A percentile compares a stretch with the other conserved stretches of the same genome.
phyloP scores from a whole-genome alignment of 2,888 invertebrate genomes.

The Rhingia campestris region DNA sequence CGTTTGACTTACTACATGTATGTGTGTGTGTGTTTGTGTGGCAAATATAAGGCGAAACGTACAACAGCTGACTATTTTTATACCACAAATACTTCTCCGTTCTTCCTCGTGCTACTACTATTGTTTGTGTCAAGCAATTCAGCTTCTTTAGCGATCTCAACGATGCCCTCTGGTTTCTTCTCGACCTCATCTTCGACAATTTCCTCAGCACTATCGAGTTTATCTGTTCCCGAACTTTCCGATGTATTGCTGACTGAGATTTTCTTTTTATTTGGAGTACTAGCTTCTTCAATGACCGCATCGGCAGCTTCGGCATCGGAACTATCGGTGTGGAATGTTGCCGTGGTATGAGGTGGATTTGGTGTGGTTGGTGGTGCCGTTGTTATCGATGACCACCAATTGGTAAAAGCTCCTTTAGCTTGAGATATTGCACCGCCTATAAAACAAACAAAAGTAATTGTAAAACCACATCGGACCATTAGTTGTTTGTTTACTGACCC shows the following conservation, averaged over 20 bases:
- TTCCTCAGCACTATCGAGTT: constrained; percentile 77
- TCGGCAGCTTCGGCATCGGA: constrained; percentile 56
- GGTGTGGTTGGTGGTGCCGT: constrained; percentile 82
- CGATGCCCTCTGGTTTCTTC: constrained; percentile 78
- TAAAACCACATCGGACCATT: background rate
- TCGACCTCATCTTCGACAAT: constrained; percentile 51
- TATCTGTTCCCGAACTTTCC: constrained; percentile 72
- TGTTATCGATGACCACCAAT: constrained; percentile 91
- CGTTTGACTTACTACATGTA: constrained; percentile 47
- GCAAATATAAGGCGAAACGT: constrained; percentile 63
- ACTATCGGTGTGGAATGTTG: constrained; percentile 52
- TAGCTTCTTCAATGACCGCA: constrained; percentile 34
- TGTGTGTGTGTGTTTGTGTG: constrained; percentile 5
- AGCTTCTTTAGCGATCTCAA: constrained; percentile 82
- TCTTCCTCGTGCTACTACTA: constrained; percentile 51
- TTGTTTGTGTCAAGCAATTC: constrained; percentile 78
- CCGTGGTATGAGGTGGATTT: constrained; percentile 29
- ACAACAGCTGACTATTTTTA: constrained; percentile 71
- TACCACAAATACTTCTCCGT: constrained; percentile 77
- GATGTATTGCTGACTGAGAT: constrained; percentile 30
- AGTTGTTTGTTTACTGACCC: constrained; percentile 80
- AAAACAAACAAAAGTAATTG: constrained; percentile 79
- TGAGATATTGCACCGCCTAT: constrained; percentile 93
- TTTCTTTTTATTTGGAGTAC: constrained; percentile 43
- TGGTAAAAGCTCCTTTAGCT: constrained; percentile 92